These are phyloP conservation scores for Octonoba sinensis DNA, from an alignment of 2,888 invertebrate genomes.

Conservation along the genomic window DNA sequence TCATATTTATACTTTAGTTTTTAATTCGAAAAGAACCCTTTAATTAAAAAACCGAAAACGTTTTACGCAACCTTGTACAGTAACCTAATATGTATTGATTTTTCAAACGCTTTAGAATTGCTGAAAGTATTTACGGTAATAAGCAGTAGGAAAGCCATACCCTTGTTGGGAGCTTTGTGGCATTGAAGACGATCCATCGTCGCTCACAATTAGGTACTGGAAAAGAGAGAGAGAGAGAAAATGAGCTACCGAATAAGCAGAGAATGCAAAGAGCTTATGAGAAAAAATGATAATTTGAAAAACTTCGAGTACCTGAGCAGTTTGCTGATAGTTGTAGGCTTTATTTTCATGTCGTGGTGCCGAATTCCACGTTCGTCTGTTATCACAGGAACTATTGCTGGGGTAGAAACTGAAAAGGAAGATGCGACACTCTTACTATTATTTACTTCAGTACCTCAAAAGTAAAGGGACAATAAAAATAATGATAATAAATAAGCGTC, in stretches of 20 bases:
- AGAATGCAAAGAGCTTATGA: neutral
- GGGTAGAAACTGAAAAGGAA: constrained; percentile 46
- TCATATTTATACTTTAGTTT: no score
- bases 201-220: constrained; percentile 56
- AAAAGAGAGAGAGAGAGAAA: constrained; percentile 3
- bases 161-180: constrained; percentile 23
- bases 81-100: no score
- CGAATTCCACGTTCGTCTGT: constrained; percentile 44
- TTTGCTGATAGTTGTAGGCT: constrained; percentile 60
- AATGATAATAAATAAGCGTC: neutral
- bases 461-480: no score
- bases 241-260: neutral
- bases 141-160: constrained; percentile 17
- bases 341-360: constrained; percentile 48
- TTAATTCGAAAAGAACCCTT: no score
- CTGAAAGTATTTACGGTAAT: neutral
- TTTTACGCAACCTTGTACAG: no score
- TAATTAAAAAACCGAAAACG: no score
- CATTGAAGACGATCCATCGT: constrained; percentile 30
- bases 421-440: neutral
- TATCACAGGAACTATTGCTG: constrained; percentile 34
- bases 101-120: neutral
- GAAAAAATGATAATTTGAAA: no score
- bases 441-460: neutral
- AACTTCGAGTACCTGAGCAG: constrained; percentile 40